Evolutionary conservation across 2,797 vertebrate species (phyloP).

Genomic region (Helostoma temminkii): DNA sequence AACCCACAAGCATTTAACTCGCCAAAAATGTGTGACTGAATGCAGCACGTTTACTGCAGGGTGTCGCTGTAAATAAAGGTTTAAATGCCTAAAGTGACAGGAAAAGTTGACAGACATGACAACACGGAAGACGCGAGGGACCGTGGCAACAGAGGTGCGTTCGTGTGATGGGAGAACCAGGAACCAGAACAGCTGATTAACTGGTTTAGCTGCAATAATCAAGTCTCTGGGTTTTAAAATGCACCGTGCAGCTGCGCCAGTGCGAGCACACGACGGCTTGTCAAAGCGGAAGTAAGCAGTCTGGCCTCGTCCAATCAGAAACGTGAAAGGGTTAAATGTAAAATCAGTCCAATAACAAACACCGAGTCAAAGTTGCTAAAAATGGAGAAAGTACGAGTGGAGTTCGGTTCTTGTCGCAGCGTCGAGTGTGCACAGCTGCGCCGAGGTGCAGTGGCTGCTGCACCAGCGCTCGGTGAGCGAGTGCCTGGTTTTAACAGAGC

Average conservation of each 20-base stretch:
- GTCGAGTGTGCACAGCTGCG: not conserved
- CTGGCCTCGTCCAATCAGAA: constrained; percentile 68
- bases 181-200: not conserved
- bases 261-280: constrained; percentile 21
- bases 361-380: not conserved
- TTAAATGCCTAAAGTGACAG: not conserved
- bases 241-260: not conserved
- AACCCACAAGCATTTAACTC: not conserved
- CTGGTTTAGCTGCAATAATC: not conserved
- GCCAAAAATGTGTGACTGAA: not conserved
- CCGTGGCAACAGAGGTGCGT: not conserved
- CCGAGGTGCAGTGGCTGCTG: not conserved
- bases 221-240: not conserved
- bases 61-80: not conserved
- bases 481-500: constrained; percentile 53
- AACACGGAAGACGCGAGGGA: no score
- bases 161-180: not conserved
- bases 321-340: constrained; percentile 66
- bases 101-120: not conserved
- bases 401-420: not conserved
- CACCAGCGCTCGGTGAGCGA: not conserved
- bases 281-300: constrained; percentile 75
- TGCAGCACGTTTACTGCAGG: not conserved
- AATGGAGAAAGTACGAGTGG: not conserved
- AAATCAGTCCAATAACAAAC: constrained; percentile 28